Percentiles rank a stretch among this genome's conserved stretches.
Evolutionary conservation across 2,113 vertebrate species (phyloP).

Genomic region (Tricholaema leucomelas): DNA sequence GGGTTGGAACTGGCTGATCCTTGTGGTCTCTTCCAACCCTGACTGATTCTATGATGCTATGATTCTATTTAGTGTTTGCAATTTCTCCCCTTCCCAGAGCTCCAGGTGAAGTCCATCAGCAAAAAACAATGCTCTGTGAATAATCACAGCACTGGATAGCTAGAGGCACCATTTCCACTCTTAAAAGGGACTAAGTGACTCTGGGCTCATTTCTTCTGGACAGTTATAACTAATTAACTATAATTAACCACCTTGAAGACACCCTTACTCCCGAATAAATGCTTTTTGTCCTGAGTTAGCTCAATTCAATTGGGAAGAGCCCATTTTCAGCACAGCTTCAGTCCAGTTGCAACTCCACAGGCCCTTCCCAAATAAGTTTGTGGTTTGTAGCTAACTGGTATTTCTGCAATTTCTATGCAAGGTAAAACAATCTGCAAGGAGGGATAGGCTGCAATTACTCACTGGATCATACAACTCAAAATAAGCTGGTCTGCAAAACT

Average conservation of each 20-base stretch:
- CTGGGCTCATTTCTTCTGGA: not conserved
- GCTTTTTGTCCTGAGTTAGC: not conserved
- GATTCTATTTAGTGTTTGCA: not conserved
- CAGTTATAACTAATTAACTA: not conserved
- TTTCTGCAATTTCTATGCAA: not conserved
- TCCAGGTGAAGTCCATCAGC: not conserved
- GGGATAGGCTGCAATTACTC: not conserved
- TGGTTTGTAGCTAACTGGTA: not conserved
- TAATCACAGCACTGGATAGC: not conserved
- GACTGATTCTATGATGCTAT: too few species aligned
- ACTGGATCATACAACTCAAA: not conserved
- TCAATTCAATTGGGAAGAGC: not conserved
- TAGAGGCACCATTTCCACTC: not conserved
- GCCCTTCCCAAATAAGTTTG: not conserved
- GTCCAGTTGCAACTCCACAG: not conserved
- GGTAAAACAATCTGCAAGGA: not conserved
- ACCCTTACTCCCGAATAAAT: not conserved
- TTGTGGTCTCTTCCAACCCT: too few species aligned
- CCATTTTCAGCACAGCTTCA: not conserved
- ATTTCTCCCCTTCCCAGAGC: not conserved
- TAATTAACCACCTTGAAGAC: not conserved
- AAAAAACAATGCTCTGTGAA: not conserved
- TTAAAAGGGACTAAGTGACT: not conserved
- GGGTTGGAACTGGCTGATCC: too few species aligned
- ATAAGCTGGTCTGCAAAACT: not conserved